These are phyloP conservation scores for Rhinella marina DNA, from an alignment of 2,797 vertebrate genomes.

Conservation along the genomic window DNA sequence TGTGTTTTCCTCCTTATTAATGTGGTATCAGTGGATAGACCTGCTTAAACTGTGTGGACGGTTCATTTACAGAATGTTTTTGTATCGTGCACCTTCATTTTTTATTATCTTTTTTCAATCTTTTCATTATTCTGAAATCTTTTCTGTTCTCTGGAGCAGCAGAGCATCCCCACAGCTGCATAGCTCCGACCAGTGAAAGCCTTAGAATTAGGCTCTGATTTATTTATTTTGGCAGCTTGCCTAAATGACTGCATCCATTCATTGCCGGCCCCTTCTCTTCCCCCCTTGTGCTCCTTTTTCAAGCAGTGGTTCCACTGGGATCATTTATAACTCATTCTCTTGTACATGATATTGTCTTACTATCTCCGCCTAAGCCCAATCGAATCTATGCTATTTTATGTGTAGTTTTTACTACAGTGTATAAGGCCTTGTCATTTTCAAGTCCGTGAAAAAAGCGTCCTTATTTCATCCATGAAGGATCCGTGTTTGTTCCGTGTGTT, in stretches of 20 bases:
- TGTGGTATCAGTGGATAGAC: neutral
- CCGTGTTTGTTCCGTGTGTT: no score
- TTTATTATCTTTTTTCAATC: constrained; percentile 21
- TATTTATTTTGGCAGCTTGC: constrained; percentile 54
- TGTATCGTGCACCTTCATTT: neutral
- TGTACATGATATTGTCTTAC: neutral
- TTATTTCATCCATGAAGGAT: no score
- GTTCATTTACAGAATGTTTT: neutral
- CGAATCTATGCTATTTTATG: neutral
- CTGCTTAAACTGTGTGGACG: no score
- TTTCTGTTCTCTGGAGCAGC: neutral
- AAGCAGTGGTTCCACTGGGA: constrained; percentile 5
- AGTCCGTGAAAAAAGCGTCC: no score
- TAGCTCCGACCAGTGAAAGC: constrained; percentile 33
- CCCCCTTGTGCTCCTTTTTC: constrained; percentile 6
- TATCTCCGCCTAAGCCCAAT: neutral
- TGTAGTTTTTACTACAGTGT: neutral
- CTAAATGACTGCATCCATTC: constrained; percentile 56
- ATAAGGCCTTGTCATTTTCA: no score
- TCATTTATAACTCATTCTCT: constrained; percentile 1
- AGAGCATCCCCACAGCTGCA: constrained; percentile 39
- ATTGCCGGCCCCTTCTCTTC: constrained; percentile 18
- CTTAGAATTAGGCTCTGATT: constrained; percentile 44
- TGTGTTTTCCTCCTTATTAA: neutral
- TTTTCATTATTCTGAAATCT: neutral